These are phyloP conservation scores for Cybosia mesomella DNA, from an alignment of 2,888 invertebrate species.

Conservation along the genomic window DNA sequence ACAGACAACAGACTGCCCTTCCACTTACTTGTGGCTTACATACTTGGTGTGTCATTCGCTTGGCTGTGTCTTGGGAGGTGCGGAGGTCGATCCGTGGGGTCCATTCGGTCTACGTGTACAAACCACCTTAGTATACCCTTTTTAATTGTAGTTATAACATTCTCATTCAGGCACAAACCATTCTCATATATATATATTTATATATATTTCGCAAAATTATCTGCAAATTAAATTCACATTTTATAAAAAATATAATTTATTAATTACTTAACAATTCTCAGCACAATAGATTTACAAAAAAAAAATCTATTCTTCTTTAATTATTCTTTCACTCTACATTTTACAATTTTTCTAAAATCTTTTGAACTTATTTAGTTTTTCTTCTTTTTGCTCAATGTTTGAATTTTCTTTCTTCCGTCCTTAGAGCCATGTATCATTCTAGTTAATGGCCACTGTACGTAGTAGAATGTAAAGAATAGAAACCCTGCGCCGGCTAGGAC, in stretches of 20 bases:
- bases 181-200: too few relatives aligned
- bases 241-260: neutral
- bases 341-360: neutral
- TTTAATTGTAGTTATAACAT: too few relatives aligned
- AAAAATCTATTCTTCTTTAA: neutral
- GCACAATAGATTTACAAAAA: neutral
- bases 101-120: too few relatives aligned
- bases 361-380: neutral
- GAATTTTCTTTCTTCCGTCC: slow-evolving; percentile 28
- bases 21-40: too few relatives aligned
- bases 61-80: too few relatives aligned
- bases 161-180: too few relatives aligned
- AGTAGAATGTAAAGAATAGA: slow-evolving; percentile 55
- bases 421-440: slow-evolving; percentile 48
- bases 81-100: too few relatives aligned
- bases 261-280: neutral
- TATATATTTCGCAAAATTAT: too few relatives aligned
- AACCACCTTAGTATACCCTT: too few relatives aligned
- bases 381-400: slow-evolving; percentile 20
- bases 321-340: neutral
- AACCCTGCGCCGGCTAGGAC: slow-evolving; percentile 36
- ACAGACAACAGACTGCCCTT: too few relatives aligned
- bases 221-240: neutral
- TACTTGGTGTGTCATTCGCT: too few relatives aligned
- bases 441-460: slow-evolving; percentile 67